Evolutionary conservation across 2,888 invertebrate genomes (phyloP), one percentile per base, ranked within the genome.

Genomic region (Pyrgus malvae): DNA sequence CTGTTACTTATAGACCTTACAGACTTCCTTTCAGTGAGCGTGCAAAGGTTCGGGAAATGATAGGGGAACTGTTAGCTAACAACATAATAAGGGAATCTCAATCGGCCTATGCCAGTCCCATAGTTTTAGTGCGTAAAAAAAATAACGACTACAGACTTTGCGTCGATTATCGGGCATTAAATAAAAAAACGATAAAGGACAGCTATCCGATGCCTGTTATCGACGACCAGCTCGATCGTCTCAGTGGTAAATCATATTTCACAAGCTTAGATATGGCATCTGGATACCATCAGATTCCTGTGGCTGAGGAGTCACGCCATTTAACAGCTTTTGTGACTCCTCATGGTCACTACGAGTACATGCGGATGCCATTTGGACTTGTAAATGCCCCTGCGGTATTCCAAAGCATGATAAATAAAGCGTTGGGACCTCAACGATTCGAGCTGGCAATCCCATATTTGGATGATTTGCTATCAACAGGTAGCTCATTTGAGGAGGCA

Each of bases 101-200:
- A 6, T 72, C 68, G 0, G 48, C 62, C 11, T 72, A 62, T 51
- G 58, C 65, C 6, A 68, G 70, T 35, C 68, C 68, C 1, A 55
- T 70, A 11, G 63, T 68, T 5, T 44, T 69, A 0, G 65, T 56
- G 2, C 37, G 33, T n/a, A 58, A 58, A 45, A 51, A 48, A 41
- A 54, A 63, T 27, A 55, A 64, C 59, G 5, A 51, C 63, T 7
- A 65, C 60, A 44, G 70, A 67, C 48, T 58, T 50, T 38, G 56
- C 27, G 46, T 68, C 5, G 68, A 70, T 27, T 58, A 50, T 38
- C 33, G 49, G 23, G 55, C 55, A 0, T 29, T 55, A 3, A 58
- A 58, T 44, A 48, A 48, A 19, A 62, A 49, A 56, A 69, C 67
- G 0, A 33, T 70, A 0, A 67, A 66, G 42, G 69, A 71, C 19